Conservation (phyloP, 2,113 vertebrate genomes). For the Lagopus muta region DNA sequence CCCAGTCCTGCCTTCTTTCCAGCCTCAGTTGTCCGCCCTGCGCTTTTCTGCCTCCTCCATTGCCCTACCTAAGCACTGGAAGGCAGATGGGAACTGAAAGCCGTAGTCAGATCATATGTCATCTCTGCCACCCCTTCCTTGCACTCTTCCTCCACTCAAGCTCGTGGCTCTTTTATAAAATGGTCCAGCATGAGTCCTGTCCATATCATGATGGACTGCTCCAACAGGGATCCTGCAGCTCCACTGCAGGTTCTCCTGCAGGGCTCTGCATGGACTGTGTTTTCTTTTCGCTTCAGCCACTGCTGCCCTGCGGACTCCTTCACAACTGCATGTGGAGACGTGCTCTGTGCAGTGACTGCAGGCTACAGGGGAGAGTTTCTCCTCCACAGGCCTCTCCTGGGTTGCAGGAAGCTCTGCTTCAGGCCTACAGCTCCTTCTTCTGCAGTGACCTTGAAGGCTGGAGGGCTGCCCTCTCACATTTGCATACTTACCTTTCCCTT, state of each 20-base stretch:
- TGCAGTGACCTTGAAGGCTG: accelerated
- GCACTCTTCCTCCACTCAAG: not conserved
- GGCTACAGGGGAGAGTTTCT: not conserved
- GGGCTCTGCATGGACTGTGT: too few species aligned
- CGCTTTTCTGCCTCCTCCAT: not conserved
- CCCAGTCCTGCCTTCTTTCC: not conserved
- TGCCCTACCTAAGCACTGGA: not conserved
- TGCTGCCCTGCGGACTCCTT: accelerated
- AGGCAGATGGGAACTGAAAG: not conserved
- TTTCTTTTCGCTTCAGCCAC: accelerated
- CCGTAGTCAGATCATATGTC: too few species aligned
- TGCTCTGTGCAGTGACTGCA: accelerated
- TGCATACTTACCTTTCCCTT: not conserved
- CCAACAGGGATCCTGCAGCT: too few species aligned
- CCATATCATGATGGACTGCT: not conserved
- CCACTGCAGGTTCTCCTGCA: not conserved
- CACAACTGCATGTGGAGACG: accelerated
- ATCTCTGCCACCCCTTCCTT: too few species aligned
- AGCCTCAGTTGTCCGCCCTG: not conserved
- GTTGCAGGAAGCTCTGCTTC: accelerated
- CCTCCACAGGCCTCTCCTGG: accelerated
- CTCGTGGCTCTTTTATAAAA: not conserved
- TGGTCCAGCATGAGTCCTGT: not conserved
- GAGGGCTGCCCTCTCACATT: not conserved
- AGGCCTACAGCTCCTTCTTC: accelerated